Evolutionary conservation across 2,113 vertebrate genomes (phyloP), one percentile per base, ranked within the genome.

Genomic region (Falco punctatus): DNA sequence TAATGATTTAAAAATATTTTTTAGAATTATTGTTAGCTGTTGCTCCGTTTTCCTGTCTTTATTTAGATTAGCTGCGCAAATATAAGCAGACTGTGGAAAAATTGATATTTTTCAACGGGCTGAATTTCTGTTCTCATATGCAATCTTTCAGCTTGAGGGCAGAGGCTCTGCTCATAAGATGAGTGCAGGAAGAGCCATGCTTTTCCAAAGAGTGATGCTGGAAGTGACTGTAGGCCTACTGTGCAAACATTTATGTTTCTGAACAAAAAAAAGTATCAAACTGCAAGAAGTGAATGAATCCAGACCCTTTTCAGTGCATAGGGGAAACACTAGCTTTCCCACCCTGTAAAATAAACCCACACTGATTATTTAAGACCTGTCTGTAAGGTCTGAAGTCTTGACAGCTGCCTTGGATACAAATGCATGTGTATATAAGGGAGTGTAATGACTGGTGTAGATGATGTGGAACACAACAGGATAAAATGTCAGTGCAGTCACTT

Each of bases 91-190:
- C 15, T 23, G 38, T 42, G 46, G n/a, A 42, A 89, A 78, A 74
- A 23, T 6, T 38, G 9, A 2, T 55, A 0, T 74, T 90, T 21
- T 64, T 14, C 58, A 49, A 0, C 0, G 1, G 28, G 27, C 6
- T 66, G 74, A 38, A 59, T 70, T 79, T 62, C 61, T 20, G 49
- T 69, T 82, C 14, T 40, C 8, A 11, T 55, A 22, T 48, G 67
- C n/a, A 46, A 4, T 32, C 54, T 58, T 81, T 73, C 55, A 48
- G 18, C 42, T 30, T 0, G 4, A 23, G 51, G 24, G 26, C 57
- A 59, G 78, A 82, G 44, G 35, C 24, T 83, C n/a, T 74, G 57
- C 15, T 35, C 30, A 1, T 28, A 54, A 18, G 10, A 58, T 4
- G 57, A 55, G 67, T 15, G 14, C 69, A 86, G 77, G 62, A 69